phyloP scores from a whole-genome alignment of 1,140 invertebrate genomes.

The Oryctes rhinoceros region DNA sequence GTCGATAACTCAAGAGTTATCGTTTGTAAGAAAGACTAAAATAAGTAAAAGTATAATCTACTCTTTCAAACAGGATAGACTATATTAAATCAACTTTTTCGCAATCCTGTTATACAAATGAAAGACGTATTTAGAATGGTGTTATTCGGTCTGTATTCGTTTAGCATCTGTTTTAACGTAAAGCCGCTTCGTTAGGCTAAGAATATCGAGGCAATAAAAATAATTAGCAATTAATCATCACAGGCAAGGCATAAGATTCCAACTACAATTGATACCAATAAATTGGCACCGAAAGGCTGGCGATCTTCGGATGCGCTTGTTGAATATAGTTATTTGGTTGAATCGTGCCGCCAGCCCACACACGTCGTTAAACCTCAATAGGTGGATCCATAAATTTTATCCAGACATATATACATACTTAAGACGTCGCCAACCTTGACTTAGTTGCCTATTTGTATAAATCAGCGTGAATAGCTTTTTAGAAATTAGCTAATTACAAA shows the following conservation, averaged over 20 bases:
- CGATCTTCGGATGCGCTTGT: neutral
- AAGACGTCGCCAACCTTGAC: neutral
- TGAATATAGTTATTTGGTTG: neutral
- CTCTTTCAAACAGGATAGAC: too few relatives aligned
- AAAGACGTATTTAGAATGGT: too few relatives aligned
- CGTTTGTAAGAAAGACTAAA: too few relatives aligned
- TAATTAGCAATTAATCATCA: neutral
- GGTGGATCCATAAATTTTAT: constrained; percentile 1
- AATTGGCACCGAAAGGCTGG: neutral
- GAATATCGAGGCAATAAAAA: too few relatives aligned
- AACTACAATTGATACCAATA: neutral
- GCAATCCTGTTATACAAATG: too few relatives aligned
- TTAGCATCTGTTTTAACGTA: too few relatives aligned
- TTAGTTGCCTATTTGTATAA: neutral
- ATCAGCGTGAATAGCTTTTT: neutral
- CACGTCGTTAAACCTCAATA: neutral
- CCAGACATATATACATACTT: neutral
- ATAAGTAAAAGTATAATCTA: too few relatives aligned
- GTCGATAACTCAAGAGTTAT: too few relatives aligned
- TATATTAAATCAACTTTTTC: too few relatives aligned
- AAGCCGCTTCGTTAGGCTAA: too few relatives aligned
- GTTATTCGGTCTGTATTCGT: too few relatives aligned
- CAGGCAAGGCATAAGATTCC: neutral
- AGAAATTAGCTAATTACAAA: neutral
- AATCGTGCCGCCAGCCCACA: constrained; percentile 6